Evolutionary conservation across 2,888 invertebrate genomes (phyloP), one percentile per base, ranked within the genome.

Genomic region (Xestoiulus laeticollis): DNA sequence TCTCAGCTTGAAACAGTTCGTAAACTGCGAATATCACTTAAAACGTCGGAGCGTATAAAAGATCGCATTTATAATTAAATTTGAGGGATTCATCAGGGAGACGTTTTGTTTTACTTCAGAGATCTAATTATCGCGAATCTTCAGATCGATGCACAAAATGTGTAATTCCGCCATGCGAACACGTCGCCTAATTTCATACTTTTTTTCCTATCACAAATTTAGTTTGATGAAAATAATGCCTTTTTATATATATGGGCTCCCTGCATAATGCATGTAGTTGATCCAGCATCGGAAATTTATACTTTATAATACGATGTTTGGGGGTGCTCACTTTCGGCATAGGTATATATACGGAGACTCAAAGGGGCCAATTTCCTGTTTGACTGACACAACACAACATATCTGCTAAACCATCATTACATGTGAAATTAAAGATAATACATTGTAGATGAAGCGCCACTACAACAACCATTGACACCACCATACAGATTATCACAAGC

Each of bases 71-170:
- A 43, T 44, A 85, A 85, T 85, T 85, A 85, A 44, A 44, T 85
- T 43, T 85, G 44, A 85, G 44, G 38, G 44, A 85, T 44, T 85
- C 85, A 38, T 85, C 85, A 22, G 85, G 85, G 85, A 85, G 85
- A 85, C 44, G 38, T 38, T 85, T 85, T 44, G 43, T 85, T 85
- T 44, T 44, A 43, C 85, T 85, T 85, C 43, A 43, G 85, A 43
- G 38, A 43, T 85, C 43, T 85, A 85, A 85, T 85, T 85, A 85
- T 85, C 85, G 44, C 38, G 85, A 85, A 85, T 85, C 43, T 44
- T 38, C 38, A 85, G 44, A 85, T 85, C 85, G 85, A 85, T 85
- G 78, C 85, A 85, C 85, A 85, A 85, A 85, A 38, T 78, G 78
- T 78, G 78, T 78, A 78, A 78, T 78, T 78, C 78, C 78, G 78